A percentile compares a stretch with the other conserved stretches of the same genome.
phyloP scores from a whole-genome alignment of 1,140 invertebrate genomes.

The Streblospio benedicti region DNA sequence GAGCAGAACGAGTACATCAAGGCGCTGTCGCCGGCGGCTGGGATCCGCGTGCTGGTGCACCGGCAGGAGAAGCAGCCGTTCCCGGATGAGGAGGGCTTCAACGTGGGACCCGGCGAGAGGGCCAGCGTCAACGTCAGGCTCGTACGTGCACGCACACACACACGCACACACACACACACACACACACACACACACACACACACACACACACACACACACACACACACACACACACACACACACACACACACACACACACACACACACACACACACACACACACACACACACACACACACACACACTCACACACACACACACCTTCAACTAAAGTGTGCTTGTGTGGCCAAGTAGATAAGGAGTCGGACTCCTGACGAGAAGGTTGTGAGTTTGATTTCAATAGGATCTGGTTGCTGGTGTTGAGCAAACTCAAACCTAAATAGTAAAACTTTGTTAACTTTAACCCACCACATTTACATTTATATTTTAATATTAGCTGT shows the following conservation, averaged over 20 bases:
- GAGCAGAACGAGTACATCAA: conserved; percentile 38
- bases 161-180: conserved; percentile 21
- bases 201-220: conserved; percentile 15
- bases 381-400: too few relatives aligned
- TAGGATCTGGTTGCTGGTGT: too few relatives aligned
- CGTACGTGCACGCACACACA: background rate
- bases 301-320: conserved; percentile 25
- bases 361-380: too few relatives aligned
- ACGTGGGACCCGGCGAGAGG: background rate
- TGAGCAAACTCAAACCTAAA: too few relatives aligned
- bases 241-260: conserved; percentile 24
- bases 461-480: too few relatives aligned
- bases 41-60: conserved; percentile 13
- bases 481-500: too few relatives aligned
- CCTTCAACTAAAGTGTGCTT: too few relatives aligned
- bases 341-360: too few relatives aligned
- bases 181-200: conserved; percentile 21
- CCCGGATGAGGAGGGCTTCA: conserved; percentile 27
- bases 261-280: conserved; percentile 26
- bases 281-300: conserved; percentile 26
- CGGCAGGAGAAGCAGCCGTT: conserved; percentile 20
- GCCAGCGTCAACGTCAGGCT: background rate
- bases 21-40: conserved; percentile 14
- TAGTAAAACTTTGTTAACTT: too few relatives aligned
- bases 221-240: conserved; percentile 24